Conservation (phyloP, 2,888 invertebrate genomes). For the Panzeria rudis region DNA sequence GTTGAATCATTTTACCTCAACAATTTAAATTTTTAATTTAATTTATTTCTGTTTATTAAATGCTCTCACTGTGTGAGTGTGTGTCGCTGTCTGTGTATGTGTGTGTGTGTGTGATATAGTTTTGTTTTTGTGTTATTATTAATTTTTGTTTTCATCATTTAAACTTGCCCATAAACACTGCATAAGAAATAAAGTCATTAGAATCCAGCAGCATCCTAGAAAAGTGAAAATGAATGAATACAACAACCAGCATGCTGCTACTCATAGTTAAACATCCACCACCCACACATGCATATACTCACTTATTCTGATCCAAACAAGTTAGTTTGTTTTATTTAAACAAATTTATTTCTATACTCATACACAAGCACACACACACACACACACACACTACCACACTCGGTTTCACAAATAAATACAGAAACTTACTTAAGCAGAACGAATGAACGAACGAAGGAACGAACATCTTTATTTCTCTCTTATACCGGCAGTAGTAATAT, state of each 20-base stretch:
- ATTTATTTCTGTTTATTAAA: constrained; percentile 52
- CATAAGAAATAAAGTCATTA: constrained; percentile 68
- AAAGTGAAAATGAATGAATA: constrained; percentile 63
- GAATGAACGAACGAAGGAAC: background rate
- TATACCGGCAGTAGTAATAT: constrained; percentile 48
- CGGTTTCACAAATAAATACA: background rate
- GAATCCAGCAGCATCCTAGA: constrained; percentile 58
- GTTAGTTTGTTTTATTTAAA: constrained; percentile 17
- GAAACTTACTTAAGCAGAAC: background rate
- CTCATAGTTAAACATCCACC: constrained; percentile 1
- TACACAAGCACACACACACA: background rate
- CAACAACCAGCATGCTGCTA: constrained; percentile 35
- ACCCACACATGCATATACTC: background rate
- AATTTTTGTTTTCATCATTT: constrained; percentile 40
- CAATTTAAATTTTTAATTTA: constrained; percentile 59
- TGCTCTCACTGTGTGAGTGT: background rate
- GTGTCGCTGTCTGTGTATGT: background rate
- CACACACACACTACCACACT: background rate
- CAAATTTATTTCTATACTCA: constrained; percentile 35
- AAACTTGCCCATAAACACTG: constrained; percentile 55
- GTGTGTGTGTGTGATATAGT: background rate
- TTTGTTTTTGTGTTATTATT: background rate
- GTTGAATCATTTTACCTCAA: constrained; percentile 49
- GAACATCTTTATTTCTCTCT: constrained; percentile 25
- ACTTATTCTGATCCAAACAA: constrained; percentile 14